Evolutionary conservation across 2,113 vertebrate species (phyloP).

Genomic region (Engraulis encrasicolus): DNA sequence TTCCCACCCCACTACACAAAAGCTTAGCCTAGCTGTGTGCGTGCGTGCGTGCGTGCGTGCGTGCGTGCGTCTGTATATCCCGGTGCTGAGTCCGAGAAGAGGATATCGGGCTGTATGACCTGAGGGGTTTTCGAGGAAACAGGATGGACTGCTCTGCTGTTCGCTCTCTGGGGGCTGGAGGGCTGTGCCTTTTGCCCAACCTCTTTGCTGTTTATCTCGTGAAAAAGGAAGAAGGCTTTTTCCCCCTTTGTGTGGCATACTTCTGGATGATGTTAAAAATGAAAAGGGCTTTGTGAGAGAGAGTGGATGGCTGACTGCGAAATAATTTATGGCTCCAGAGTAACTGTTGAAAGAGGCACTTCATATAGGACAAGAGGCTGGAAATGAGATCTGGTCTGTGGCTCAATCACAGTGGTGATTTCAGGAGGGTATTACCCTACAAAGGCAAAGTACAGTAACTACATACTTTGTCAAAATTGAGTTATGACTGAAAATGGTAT

Average conservation of each 20-base stretch:
- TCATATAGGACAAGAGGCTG: not conserved
- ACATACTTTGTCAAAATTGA: too few species aligned
- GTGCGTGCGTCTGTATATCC: not conserved
- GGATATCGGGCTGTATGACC: not conserved
- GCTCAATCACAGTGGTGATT: not conserved
- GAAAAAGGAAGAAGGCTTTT: not conserved
- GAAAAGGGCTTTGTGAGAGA: not conserved
- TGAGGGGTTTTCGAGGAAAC: not conserved
- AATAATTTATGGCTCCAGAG: not conserved
- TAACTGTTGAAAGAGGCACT: not conserved
- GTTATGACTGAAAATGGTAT: too few species aligned
- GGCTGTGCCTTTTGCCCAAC: not conserved
- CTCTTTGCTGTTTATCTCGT: not conserved
- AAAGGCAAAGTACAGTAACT: too few species aligned
- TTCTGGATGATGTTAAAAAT: not conserved
- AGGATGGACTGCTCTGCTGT: not conserved
- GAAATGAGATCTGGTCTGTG: not conserved
- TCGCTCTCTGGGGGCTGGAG: not conserved
- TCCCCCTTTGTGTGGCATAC: not conserved
- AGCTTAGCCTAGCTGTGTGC: constrained; percentile 1
- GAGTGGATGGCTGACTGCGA: not conserved
- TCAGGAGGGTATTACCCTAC: not conserved
- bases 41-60: not conserved
- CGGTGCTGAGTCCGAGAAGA: not conserved
- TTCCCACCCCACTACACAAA: not conserved